Evolutionary conservation across 2,888 invertebrate species (phyloP).

Genomic region (Sinelater perroti): DNA sequence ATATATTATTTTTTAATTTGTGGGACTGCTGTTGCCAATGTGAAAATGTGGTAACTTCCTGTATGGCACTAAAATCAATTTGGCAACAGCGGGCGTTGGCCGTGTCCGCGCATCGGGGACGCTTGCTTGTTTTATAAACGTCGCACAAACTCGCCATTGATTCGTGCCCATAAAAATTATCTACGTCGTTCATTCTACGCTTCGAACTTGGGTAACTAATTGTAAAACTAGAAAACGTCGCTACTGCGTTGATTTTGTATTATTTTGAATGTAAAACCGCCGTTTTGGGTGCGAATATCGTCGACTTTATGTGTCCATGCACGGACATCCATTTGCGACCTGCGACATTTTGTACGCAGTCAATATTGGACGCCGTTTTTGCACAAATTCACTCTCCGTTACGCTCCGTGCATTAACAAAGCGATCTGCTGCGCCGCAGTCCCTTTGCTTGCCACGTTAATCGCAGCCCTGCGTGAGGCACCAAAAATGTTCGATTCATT

Average conservation of each 20-base stretch:
- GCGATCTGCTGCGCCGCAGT: conserved; percentile 2
- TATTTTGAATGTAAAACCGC: conserved; percentile 52
- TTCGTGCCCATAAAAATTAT: too few species aligned
- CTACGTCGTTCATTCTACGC: conserved; percentile 47
- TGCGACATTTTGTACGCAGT: conserved; percentile 54
- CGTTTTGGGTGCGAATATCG: conserved; percentile 61
- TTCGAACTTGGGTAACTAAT: conserved; percentile 61
- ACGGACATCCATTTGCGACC: conserved; percentile 48
- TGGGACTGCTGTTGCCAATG: too few species aligned
- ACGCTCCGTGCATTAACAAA: conserved; percentile 15
- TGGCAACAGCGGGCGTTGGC: too few species aligned
- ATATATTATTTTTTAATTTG: too few species aligned
- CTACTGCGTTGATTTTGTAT: conserved; percentile 55
- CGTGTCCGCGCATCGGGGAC: too few species aligned
- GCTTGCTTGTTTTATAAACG: too few species aligned
- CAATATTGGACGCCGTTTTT: conserved; percentile 34
- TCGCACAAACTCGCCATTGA: too few species aligned
- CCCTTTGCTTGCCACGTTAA: conserved; percentile 39
- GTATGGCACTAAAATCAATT: too few species aligned
- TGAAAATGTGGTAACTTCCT: too few species aligned
- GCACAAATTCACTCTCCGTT: conserved; percentile 30
- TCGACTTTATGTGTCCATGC: conserved; percentile 49
- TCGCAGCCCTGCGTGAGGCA: conserved; percentile 24
- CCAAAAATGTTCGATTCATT: conserved; percentile 30
- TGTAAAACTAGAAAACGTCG: conserved; percentile 58